A percentile compares a stretch with the other conserved stretches of the same genome.
phyloP scores from a whole-genome alignment of 1,140 invertebrate species.

The Pinna nobilis region DNA sequence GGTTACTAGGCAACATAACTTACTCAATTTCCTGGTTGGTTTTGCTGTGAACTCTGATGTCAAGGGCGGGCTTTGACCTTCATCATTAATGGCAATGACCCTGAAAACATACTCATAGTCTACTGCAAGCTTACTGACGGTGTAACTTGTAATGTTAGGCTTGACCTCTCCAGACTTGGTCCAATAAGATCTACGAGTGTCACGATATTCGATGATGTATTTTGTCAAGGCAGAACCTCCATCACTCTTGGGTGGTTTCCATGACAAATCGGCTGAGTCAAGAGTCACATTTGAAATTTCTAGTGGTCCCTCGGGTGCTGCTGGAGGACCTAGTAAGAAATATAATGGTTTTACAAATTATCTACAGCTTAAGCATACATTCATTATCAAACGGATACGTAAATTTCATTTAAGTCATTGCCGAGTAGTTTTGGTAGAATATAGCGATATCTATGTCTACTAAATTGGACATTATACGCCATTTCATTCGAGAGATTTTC shows the following conservation, averaged over 20 bases:
- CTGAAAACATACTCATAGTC: slow-evolving; percentile 96
- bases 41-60: slow-evolving; percentile 50
- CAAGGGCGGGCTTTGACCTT: slow-evolving; percentile 57
- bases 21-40: slow-evolving; percentile 57
- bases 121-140: slow-evolving; percentile 92
- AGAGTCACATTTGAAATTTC: slow-evolving; percentile 94
- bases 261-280: slow-evolving; percentile 93
- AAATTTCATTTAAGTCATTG: background rate
- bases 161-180: slow-evolving; percentile 70
- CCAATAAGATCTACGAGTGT: slow-evolving; percentile 84
- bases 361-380: background rate
- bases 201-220: slow-evolving; percentile 90
- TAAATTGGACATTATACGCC: no score
- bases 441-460: no score
- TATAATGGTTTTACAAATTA: background rate
- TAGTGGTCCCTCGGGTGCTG: slow-evolving; percentile 72
- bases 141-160: slow-evolving; percentile 78
- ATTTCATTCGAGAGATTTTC: no score
- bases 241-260: slow-evolving; percentile 98
- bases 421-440: no score
- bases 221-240: slow-evolving; percentile 95
- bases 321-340: slow-evolving; percentile 51
- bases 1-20: slow-evolving; percentile 29
- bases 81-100: slow-evolving; percentile 92
- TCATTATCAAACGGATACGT: background rate